A percentile compares a stretch with the other conserved stretches of the same genome.
Conservation (phyloP, 2,888 invertebrate genomes). For the Catonia carolina region DNA sequence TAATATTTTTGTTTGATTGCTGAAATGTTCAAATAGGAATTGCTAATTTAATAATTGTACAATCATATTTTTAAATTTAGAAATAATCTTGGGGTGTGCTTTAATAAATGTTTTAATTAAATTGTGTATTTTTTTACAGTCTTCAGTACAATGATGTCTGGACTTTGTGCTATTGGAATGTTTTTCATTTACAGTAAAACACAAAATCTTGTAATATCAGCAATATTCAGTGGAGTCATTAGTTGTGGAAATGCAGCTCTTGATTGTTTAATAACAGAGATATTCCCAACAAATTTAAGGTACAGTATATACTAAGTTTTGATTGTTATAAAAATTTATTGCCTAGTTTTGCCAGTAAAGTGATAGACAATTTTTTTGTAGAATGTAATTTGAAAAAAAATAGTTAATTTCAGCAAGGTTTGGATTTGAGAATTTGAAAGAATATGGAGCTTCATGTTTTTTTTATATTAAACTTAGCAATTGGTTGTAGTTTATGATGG, state of each 20-base stretch:
- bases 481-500: too few relatives aligned
- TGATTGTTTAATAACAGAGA: constrained; percentile 88
- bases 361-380: neutral
- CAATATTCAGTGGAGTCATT: constrained; percentile 79
- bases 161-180: constrained; percentile 75
- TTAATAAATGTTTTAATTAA: neutral
- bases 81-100: too few relatives aligned
- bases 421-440: neutral
- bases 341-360: neutral
- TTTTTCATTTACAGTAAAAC: constrained; percentile 77
- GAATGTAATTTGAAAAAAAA: neutral
- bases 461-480: too few relatives aligned
- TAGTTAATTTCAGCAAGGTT: too few relatives aligned
- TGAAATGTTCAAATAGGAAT: too few relatives aligned
- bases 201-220: constrained; percentile 76
- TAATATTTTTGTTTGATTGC: too few relatives aligned
- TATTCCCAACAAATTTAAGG: constrained; percentile 87
- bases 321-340: constrained; percentile 7
- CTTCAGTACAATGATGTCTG: constrained; percentile 79
- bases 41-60: too few relatives aligned
- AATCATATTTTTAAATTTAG: too few relatives aligned
- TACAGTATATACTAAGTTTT: constrained; percentile 40
- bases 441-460: too few relatives aligned
- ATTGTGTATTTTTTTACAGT: constrained; percentile 48
- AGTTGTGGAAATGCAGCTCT: constrained; percentile 85